Conservation (phyloP, 2,797 vertebrate species). For the Sciurus carolinensis region DNA sequence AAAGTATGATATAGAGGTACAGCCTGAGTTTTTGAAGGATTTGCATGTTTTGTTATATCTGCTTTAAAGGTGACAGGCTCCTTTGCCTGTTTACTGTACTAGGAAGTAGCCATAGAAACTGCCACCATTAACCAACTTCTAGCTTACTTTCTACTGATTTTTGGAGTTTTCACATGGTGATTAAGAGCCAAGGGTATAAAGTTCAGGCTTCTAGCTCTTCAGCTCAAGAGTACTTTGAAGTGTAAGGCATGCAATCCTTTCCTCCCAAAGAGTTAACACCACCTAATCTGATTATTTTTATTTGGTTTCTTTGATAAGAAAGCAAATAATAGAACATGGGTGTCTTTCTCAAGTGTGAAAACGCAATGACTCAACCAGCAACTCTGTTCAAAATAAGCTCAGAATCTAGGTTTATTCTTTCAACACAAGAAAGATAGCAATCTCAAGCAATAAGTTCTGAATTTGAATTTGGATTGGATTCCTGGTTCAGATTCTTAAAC, state of each 20-base stretch:
- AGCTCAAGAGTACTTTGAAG: neutral
- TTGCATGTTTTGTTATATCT: neutral
- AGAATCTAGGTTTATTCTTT: slow-evolving; percentile 18
- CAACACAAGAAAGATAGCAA: neutral
- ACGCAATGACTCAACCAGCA: neutral
- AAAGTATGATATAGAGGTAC: neutral
- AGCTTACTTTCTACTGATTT: neutral
- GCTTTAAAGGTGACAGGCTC: neutral
- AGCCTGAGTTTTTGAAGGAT: neutral
- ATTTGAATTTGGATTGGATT: slow-evolving; percentile 22
- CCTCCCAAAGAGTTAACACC: neutral
- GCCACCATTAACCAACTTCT: neutral
- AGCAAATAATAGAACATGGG: neutral
- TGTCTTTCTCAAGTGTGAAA: neutral
- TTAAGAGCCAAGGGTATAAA: neutral
- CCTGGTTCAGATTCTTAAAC: slow-evolving; percentile 36
- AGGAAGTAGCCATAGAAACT: neutral
- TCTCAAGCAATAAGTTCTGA: neutral
- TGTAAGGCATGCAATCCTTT: neutral
- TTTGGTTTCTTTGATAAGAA: slow-evolving; percentile 2
- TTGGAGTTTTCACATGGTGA: neutral
- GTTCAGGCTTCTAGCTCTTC: neutral
- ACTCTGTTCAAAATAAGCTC: neutral
- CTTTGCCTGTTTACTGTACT: neutral
- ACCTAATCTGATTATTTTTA: neutral